These are phyloP conservation scores for Eidolon helvum DNA, from an alignment of 2,113 vertebrate genomes.

Conservation along the genomic window DNA sequence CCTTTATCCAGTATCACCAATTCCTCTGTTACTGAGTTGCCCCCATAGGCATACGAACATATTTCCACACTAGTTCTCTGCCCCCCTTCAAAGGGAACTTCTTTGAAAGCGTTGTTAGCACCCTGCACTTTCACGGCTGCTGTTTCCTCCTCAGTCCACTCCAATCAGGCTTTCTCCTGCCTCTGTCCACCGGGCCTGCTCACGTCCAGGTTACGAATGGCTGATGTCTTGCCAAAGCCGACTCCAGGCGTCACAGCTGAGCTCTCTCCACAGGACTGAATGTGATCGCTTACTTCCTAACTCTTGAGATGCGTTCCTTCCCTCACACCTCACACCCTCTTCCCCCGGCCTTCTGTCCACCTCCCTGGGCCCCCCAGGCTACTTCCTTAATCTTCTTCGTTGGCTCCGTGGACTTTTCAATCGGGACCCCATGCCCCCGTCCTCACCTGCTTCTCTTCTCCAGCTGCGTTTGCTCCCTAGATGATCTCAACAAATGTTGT, in stretches of 20 bases:
- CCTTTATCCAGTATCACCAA: background rate
- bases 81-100: background rate
- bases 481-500: background rate
- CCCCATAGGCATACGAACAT: background rate
- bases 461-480: background rate
- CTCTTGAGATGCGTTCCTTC: accelerated
- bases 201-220: background rate
- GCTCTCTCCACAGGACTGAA: too few relatives aligned
- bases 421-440: background rate
- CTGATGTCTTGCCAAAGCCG: background rate
- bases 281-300: background rate
- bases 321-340: too few relatives aligned
- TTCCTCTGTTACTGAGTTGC: too few relatives aligned
- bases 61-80: background rate
- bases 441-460: background rate
- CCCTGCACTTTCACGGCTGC: accelerated
- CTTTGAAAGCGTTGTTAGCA: background rate
- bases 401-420: background rate
- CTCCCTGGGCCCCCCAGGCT: background rate
- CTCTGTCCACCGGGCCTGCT: background rate
- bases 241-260: background rate
- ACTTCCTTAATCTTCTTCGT: background rate
- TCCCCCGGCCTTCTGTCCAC: too few relatives aligned
- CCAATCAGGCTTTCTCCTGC: background rate
- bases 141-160: background rate